Percentiles rank a stretch among this genome's conserved stretches.
phyloP scores from a whole-genome alignment of 2,113 vertebrate species.

The Sterna hirundo region DNA sequence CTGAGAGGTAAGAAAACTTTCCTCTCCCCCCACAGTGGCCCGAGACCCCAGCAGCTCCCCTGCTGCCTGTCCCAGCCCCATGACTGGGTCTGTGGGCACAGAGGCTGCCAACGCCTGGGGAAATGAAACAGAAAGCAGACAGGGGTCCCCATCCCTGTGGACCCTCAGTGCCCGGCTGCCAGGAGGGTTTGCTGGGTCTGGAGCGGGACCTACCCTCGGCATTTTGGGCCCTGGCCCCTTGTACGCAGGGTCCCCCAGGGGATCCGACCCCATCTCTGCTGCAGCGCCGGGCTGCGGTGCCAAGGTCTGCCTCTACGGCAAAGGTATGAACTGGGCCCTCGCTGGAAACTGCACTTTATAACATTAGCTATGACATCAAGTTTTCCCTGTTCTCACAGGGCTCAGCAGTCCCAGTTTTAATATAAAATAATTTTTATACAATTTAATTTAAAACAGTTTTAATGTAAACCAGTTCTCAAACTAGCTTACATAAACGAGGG shows the following conservation, averaged over 20 bases:
- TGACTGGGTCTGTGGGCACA: accelerated
- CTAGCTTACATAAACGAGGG: background rate
- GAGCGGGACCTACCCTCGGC: accelerated
- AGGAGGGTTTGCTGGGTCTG: background rate
- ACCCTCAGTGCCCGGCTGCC: background rate
- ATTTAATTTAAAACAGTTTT: conserved; percentile 14
- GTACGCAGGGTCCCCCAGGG: accelerated
- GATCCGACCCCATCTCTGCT: background rate
- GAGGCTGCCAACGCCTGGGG: background rate
- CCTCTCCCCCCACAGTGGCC: accelerated
- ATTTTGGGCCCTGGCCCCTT: background rate
- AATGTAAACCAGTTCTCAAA: conserved; percentile 31
- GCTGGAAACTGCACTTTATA: background rate
- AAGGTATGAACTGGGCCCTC: background rate
- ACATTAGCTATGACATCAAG: background rate
- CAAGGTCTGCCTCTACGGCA: background rate
- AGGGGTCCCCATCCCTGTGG: accelerated
- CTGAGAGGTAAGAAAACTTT: background rate
- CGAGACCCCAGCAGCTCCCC: background rate
- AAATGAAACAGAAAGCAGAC: background rate
- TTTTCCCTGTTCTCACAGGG: conserved; percentile 13
- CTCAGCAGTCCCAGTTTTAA: background rate
- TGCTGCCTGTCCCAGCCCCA: background rate
- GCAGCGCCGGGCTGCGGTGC: accelerated
- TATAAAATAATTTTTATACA: conserved; percentile 33